Conservation (phyloP, 2,797 vertebrate species). For the Pipistrellus pipistrellus region DNA sequence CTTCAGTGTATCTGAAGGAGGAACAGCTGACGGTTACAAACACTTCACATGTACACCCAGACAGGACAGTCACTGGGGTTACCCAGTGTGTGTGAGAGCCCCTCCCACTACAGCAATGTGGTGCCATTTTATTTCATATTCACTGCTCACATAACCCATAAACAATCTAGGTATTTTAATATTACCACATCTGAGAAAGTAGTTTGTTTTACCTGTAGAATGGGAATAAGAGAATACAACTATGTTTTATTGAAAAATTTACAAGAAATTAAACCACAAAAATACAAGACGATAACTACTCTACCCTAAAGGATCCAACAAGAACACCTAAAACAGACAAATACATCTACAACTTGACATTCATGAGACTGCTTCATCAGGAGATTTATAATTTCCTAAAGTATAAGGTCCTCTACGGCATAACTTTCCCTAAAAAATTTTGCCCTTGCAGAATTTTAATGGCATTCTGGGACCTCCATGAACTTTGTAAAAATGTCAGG, state of each 20-base stretch:
- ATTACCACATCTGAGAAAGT: not conserved
- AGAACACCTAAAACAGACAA: not conserved
- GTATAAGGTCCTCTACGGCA: not conserved
- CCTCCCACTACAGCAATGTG: not conserved
- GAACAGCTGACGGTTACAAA: slow-evolving; percentile 77
- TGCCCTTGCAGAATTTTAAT: not conserved
- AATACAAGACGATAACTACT: not conserved
- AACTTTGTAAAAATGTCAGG: slow-evolving; percentile 7
- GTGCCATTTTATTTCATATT: slow-evolving; percentile 5
- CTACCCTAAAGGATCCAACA: not conserved
- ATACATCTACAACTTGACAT: not conserved
- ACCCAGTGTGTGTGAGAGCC: slow-evolving; percentile 27
- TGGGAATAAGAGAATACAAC: not conserved
- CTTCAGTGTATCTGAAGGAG: slow-evolving; percentile 94
- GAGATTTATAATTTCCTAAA: not conserved
- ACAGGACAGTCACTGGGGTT: slow-evolving; percentile 19
- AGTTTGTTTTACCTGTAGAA: not conserved
- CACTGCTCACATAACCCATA: slow-evolving; percentile 39
- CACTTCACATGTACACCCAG: slow-evolving; percentile 33
- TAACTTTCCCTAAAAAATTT: slow-evolving; percentile 24
- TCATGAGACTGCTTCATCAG: not conserved
- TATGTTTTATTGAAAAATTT: not conserved
- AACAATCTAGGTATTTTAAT: slow-evolving; percentile 11
- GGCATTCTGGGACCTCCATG: not conserved
- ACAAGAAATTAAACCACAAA: slow-evolving; percentile 54